These are phyloP conservation scores for Prionace glauca DNA, from an alignment of 2,797 vertebrate species.

Conservation along the genomic window DNA sequence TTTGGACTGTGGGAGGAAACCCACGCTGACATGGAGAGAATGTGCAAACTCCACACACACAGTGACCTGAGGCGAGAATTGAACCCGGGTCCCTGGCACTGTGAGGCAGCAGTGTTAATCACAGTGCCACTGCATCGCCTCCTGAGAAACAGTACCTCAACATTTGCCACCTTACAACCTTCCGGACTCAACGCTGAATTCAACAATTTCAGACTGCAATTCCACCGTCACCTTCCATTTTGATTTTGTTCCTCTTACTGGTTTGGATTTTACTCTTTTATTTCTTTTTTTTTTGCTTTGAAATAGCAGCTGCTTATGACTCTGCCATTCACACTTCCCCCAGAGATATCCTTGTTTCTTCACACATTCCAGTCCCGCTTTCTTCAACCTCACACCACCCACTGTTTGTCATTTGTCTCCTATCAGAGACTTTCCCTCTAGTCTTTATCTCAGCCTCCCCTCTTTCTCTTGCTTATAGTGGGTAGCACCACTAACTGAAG, in stretches of 20 bases:
- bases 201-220: not conserved
- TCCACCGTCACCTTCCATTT: not conserved
- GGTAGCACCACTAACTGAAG: not conserved
- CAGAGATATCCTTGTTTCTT: not conserved
- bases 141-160: not conserved
- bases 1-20: too few relatives aligned
- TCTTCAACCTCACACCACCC: not conserved
- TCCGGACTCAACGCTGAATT: not conserved
- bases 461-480: not conserved
- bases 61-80: too few relatives aligned
- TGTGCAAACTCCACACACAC: too few relatives aligned
- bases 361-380: not conserved
- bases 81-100: too few relatives aligned
- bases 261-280: not conserved
- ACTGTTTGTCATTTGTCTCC: not conserved
- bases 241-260: not conserved
- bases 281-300: not conserved
- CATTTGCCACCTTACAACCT: not conserved
- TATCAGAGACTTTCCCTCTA: not conserved
- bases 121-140: too few relatives aligned
- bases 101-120: too few relatives aligned
- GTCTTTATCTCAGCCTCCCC: not conserved
- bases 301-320: not conserved
- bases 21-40: too few relatives aligned
- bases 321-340: not conserved